Evolutionary conservation across 2,888 invertebrate species (phyloP), one percentile per base, ranked within the genome.

Genomic region (Poecilobothrus nobilitatus): DNA sequence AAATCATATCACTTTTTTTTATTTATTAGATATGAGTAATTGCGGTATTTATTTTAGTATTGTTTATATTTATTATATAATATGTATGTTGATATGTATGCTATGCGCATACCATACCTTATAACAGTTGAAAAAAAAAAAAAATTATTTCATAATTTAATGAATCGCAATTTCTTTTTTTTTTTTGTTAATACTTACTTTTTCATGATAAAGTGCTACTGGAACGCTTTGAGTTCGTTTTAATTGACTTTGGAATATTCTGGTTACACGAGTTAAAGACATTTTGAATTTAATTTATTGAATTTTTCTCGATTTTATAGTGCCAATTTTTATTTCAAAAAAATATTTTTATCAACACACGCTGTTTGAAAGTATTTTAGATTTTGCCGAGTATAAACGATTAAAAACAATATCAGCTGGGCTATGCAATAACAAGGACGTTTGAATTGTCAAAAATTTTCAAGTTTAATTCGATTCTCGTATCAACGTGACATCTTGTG

Each of bases 191-290:
- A 4, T 61, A 85, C 84, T 88, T 81, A 92, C 92, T 79, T 91
- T 91, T 70, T 89, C 88, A 78, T 92, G 92, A 79, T 92, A 92
- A 33, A 85, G 83, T 67, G 88, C 85, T 22, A 84, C 83, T 72
- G 86, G 88, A 68, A 86, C 77, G 66, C 82, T 82, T 71, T 82
- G 80, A 0, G 78, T 78, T 4, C 82, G 76, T 61, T 76, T 78
- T n/a, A 80, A 62, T 67, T 77, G 78, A 10, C 73, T 69, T 67
- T 74, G 74, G 22, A 82, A 71, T 22, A 82, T 68, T 62, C 76
- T 73, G 9, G 79, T 75, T 18, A 76, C 78, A 8, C 79, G 74
- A 9, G 77, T 75, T 64, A 82, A 68, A 69, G 81, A 81, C 80
- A 81, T 80, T 66, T 73, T 69, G 6, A 53, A 12, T 53, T 53